Evolutionary conservation across 35 echinoderm and acorn worm genomes (phyloP).

Genomic region (Nesometra sesokonis): DNA sequence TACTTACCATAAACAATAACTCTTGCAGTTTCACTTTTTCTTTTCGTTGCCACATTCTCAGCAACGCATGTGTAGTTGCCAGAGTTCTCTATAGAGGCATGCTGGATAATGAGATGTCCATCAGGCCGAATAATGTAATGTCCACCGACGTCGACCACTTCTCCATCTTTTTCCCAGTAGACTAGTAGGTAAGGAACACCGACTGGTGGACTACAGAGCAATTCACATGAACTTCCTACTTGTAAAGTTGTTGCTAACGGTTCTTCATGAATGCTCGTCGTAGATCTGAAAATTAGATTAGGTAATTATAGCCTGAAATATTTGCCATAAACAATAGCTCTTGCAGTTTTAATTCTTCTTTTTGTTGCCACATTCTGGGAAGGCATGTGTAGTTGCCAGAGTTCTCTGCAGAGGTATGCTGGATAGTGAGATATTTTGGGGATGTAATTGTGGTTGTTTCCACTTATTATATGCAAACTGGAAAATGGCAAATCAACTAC

Average conservation of each 20-base stretch:
- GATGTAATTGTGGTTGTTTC: no score
- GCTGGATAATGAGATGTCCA: conserved; percentile 47
- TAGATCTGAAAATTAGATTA: conserved; percentile 48
- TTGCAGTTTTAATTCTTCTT: conserved; percentile 33
- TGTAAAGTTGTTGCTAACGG: conserved; percentile 20
- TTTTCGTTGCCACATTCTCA: conserved; percentile 30
- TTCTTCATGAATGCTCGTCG: conserved; percentile 36
- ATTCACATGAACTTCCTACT: conserved; percentile 11
- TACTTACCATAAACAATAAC: conserved; percentile 71
- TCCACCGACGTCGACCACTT: not conserved
- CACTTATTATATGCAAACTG: no score
- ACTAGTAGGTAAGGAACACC: conserved; percentile 50
- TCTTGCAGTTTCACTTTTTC: conserved; percentile 33
- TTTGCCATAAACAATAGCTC: conserved; percentile 65
- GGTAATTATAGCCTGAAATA: not conserved
- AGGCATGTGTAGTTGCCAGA: conserved; percentile 87
- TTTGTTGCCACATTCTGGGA: conserved; percentile 37
- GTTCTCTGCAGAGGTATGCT: conserved; percentile 28
- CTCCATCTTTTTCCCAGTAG: conserved; percentile 74
- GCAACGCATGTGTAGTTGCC: conserved; percentile 93
- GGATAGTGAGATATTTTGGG: conserved; percentile 53
- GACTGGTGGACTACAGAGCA: conserved; percentile 52
- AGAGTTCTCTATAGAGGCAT: conserved; percentile 26
- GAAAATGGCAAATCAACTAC: no score
- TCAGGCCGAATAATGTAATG: conserved; percentile 41